A percentile compares a stretch with the other conserved stretches of the same genome.
Conservation (phyloP, 2,888 invertebrate genomes). For the Megaustenia siamemsis region DNA sequence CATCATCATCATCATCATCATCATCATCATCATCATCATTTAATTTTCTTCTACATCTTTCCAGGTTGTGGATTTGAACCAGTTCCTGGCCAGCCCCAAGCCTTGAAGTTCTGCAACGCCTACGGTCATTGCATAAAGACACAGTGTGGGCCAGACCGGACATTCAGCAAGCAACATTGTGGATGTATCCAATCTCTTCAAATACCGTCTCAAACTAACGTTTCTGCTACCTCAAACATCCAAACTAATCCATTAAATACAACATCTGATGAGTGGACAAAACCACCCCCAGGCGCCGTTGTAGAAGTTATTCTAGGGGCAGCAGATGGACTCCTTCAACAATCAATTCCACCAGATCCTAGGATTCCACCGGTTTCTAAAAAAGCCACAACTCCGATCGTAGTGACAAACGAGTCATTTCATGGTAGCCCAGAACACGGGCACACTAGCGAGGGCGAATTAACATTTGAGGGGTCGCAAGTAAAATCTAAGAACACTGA, state of each 20-base stretch:
- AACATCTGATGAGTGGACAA: background rate
- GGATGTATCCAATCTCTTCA: background rate
- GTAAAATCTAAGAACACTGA: no score
- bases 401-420: background rate
- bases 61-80: constrained; percentile 29
- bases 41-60: no score
- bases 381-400: background rate
- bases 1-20: constrained; percentile 9
- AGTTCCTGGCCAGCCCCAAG: constrained; percentile 18
- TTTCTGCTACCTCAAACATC: background rate
- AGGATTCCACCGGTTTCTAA: background rate
- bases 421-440: background rate
- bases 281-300: background rate
- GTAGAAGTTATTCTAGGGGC: background rate
- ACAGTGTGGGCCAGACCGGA: background rate
- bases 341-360: background rate
- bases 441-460: background rate
- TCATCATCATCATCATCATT: background rate
- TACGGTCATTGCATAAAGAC: constrained; percentile 31
- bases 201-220: background rate
- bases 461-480: no score
- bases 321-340: background rate
- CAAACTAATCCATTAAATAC: background rate
- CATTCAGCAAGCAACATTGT: background rate
- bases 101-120: constrained; percentile 23